A percentile compares a stretch with the other conserved stretches of the same genome.
phyloP scores from a whole-genome alignment of 2,113 vertebrate species.

The Myiozetetes cayanensis region DNA sequence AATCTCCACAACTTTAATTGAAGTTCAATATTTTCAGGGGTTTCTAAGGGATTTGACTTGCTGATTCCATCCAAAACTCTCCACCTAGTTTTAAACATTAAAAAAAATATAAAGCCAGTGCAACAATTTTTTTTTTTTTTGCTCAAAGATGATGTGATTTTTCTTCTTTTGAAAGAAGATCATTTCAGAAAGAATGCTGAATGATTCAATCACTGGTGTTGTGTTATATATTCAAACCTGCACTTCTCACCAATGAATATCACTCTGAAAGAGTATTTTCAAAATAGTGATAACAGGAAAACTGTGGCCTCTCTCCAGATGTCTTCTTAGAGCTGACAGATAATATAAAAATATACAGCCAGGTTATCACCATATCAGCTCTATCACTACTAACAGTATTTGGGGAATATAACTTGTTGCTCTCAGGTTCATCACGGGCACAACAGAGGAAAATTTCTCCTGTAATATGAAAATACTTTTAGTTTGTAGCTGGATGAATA shows the following conservation, averaged over 20 bases:
- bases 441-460: neutral
- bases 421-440: neutral
- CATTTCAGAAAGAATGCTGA: neutral
- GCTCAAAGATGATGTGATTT: neutral
- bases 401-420: neutral
- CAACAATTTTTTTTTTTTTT: neutral
- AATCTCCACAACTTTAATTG: neutral
- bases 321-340: neutral
- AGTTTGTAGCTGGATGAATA: neutral
- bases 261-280: neutral
- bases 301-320: neutral
- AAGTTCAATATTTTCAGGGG: neutral
- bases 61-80: neutral
- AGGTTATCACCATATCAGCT: neutral
- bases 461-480: neutral
- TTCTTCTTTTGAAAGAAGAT: neutral
- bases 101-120: neutral
- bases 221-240: neutral
- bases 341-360: neutral
- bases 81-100: neutral
- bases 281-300: neutral
- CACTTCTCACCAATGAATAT: neutral
- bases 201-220: neutral
- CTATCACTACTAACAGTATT: neutral
- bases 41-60: neutral